Conservation (phyloP, 2,797 vertebrate genomes). For the Sebastes elongatus region DNA sequence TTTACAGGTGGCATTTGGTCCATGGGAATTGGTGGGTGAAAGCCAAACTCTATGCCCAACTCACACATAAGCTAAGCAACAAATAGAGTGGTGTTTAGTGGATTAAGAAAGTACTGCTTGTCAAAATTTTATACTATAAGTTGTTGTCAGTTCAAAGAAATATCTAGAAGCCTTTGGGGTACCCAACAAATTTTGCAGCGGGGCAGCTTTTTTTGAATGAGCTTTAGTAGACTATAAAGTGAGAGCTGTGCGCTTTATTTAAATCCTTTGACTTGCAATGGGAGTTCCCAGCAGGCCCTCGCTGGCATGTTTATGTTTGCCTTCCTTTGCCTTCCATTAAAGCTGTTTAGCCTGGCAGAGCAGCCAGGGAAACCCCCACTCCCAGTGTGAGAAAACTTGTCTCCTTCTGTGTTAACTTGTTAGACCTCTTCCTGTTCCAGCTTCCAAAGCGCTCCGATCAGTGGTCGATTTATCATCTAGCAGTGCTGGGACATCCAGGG, state of each 20-base stretch:
- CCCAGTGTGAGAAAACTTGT: background rate
- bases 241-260: conserved; percentile 13
- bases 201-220: background rate
- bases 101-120: background rate
- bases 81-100: background rate
- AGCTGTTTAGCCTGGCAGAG: conserved; percentile 31
- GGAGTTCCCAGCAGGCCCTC: conserved; percentile 4
- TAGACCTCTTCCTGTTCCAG: background rate
- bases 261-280: conserved; percentile 25
- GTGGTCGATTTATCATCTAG: conserved; percentile 37
- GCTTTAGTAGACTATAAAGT: background rate
- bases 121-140: background rate
- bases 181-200: background rate
- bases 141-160: background rate
- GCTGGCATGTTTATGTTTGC: conserved; percentile 34
- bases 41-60: background rate
- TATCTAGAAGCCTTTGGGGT: background rate
- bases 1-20: background rate
- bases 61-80: background rate
- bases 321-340: background rate
- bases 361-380: conserved; percentile 6
- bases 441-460: conserved; percentile 24
- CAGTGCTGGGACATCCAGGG: conserved; percentile 3
- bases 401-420: conserved; percentile 13
- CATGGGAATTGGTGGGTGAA: background rate